A percentile compares a stretch with the other conserved stretches of the same genome.
Evolutionary conservation across 2,888 invertebrate species (phyloP).

Genomic region (Melinaea menophilus): DNA sequence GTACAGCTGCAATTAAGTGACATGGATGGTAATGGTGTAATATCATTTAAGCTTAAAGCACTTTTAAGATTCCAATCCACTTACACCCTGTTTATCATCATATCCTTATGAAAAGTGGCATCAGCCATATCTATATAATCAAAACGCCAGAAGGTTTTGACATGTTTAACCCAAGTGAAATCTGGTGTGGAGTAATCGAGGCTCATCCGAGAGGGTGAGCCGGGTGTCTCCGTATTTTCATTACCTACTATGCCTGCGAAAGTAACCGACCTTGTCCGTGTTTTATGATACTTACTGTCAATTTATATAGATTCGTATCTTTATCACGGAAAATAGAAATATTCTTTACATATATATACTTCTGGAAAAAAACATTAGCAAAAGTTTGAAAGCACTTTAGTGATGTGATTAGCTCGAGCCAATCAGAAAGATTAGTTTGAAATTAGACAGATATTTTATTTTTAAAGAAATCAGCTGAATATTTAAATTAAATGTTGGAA

Average conservation of each 20-base stretch:
- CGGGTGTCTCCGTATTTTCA: not conserved
- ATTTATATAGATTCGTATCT: not conserved
- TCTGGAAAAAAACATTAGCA: too few relatives aligned
- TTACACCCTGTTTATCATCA: not conserved
- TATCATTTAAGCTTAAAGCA: too few relatives aligned
- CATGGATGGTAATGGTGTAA: too few relatives aligned
- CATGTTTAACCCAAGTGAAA: not conserved
- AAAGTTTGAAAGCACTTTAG: too few relatives aligned
- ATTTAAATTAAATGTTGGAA: too few relatives aligned
- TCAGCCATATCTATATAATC: not conserved
- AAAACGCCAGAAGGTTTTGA: not conserved
- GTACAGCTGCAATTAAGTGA: too few relatives aligned
- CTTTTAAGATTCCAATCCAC: not conserved
- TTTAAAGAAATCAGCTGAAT: too few relatives aligned
- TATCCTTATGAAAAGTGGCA: not conserved
- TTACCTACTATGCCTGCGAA: not conserved
- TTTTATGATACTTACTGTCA: not conserved
- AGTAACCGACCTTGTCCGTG: not conserved
- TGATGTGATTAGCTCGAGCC: too few relatives aligned
- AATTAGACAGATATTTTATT: too few relatives aligned
- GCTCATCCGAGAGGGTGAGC: not conserved
- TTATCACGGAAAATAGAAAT: too few relatives aligned
- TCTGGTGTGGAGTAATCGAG: not conserved
- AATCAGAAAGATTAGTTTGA: too few relatives aligned
- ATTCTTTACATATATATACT: too few relatives aligned